These are phyloP conservation scores for Luffia ferchaultella DNA, from an alignment of 2,888 invertebrate species.

Conservation along the genomic window DNA sequence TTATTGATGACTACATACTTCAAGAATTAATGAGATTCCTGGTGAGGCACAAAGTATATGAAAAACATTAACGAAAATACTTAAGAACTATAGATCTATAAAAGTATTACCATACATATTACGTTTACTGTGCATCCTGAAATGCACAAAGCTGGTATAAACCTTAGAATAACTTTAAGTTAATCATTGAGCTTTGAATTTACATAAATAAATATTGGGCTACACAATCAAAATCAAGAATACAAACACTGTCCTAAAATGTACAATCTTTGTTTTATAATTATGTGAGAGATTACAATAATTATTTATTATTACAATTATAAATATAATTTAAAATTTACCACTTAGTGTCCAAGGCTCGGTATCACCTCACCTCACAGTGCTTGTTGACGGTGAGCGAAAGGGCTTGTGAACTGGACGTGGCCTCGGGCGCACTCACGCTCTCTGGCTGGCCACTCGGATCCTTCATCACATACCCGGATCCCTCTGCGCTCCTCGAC, in stretches of 20 bases:
- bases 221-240: not conserved
- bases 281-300: not conserved
- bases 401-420: conserved; percentile 23
- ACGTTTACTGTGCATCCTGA: no score
- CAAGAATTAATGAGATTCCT: no score
- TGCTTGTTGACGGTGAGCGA: conserved; percentile 77
- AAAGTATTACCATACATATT: no score
- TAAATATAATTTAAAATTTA: not conserved
- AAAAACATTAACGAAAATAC: no score
- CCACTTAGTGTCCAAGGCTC: no score
- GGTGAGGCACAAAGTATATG: no score
- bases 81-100: no score
- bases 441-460: conserved; percentile 12
- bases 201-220: not conserved
- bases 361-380: conserved; percentile 91
- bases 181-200: no score
- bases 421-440: conserved; percentile 20
- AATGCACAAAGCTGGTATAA: no score
- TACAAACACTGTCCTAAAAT: not conserved
- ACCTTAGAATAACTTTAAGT: no score
- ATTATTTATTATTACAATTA: not conserved
- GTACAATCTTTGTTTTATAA: not conserved
- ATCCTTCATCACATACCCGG: conserved; percentile 69
- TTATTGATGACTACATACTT: no score
- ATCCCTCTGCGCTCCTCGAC: conserved; percentile 82